Percentiles rank a stretch among this genome's conserved stretches.
Conservation (phyloP, 2,797 vertebrate species). For the Lacerta viridis region DNA sequence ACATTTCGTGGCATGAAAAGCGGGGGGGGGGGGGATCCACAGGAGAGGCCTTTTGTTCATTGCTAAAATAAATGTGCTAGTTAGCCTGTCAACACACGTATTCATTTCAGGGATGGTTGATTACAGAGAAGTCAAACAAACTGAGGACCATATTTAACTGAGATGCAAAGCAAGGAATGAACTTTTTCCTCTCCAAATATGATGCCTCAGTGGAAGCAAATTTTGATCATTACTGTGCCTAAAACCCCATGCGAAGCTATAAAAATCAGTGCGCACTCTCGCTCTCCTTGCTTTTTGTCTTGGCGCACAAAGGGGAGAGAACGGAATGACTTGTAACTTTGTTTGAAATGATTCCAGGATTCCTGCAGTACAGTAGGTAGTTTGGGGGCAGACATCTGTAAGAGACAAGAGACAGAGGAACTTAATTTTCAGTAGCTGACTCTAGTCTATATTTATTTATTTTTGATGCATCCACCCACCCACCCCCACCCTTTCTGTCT, state of each 20-base stretch:
- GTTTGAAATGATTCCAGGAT: slow-evolving; percentile 46
- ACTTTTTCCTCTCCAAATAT: background rate
- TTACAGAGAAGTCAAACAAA: slow-evolving; percentile 23
- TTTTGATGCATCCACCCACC: background rate
- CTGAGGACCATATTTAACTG: background rate
- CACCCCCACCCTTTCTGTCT: background rate
- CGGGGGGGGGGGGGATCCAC: background rate
- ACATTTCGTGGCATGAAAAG: slow-evolving; percentile 8
- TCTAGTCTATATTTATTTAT: background rate
- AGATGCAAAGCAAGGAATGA: slow-evolving; percentile 25
- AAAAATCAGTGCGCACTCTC: slow-evolving; percentile 14
- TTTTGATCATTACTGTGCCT: slow-evolving; percentile 46
- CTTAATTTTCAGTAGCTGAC: slow-evolving; percentile 21
- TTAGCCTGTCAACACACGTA: slow-evolving; percentile 51
- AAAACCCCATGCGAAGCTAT: slow-evolving; percentile 14
- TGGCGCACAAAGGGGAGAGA: slow-evolving; percentile 36
- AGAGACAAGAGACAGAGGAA: slow-evolving; percentile 22
- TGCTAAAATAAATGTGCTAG: slow-evolving; percentile 41
- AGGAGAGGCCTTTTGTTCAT: slow-evolving; percentile 10
- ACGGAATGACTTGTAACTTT: slow-evolving; percentile 17
- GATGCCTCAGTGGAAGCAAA: slow-evolving; percentile 50
- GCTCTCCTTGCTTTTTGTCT: slow-evolving; percentile 29
- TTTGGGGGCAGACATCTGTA: slow-evolving; percentile 1
- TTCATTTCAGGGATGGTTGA: slow-evolving; percentile 3
- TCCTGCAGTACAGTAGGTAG: slow-evolving; percentile 13